Conservation (phyloP, 2,113 vertebrate genomes). For the Vidua chalybeata region DNA sequence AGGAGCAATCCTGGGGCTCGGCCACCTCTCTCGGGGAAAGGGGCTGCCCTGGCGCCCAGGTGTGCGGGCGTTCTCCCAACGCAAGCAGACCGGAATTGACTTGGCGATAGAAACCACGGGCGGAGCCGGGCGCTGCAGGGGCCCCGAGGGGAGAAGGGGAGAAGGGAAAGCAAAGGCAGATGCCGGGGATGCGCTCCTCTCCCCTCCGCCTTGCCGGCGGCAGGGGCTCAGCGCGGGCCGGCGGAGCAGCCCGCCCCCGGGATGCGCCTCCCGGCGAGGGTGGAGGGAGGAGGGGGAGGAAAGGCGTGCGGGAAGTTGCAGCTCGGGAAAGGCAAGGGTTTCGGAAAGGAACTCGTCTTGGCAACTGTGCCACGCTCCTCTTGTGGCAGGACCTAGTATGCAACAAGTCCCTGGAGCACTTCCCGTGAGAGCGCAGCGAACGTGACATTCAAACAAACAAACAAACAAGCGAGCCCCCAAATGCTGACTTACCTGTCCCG, state of each 20-base stretch:
- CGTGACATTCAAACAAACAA: slow-evolving; percentile 23
- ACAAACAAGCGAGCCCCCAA: background rate
- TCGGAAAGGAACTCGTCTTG: slow-evolving; percentile 50
- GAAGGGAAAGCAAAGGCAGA: background rate
- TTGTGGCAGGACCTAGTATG: slow-evolving; percentile 71
- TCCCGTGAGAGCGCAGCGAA: slow-evolving; percentile 61
- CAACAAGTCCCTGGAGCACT: slow-evolving; percentile 90
- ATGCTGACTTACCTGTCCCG: slow-evolving; percentile 77
- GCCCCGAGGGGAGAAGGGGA: background rate
- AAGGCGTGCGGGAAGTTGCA: slow-evolving; percentile 54
- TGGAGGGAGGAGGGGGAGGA: background rate
- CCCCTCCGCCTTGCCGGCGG: background rate
- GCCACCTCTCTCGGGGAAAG: background rate
- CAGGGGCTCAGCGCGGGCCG: background rate
- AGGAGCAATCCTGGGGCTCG: background rate
- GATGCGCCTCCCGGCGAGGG: background rate
- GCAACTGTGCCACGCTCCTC: slow-evolving; percentile 53
- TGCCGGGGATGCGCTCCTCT: background rate
- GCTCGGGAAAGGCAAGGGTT: background rate
- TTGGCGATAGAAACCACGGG: background rate
- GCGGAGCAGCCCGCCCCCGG: background rate
- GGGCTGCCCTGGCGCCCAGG: background rate
- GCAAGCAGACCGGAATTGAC: background rate
- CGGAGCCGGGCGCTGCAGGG: background rate
- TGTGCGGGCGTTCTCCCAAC: background rate